Percentiles rank a stretch among this genome's conserved stretches.
Conservation (phyloP, 2,113 vertebrate species). For the Lasiurus borealis region DNA sequence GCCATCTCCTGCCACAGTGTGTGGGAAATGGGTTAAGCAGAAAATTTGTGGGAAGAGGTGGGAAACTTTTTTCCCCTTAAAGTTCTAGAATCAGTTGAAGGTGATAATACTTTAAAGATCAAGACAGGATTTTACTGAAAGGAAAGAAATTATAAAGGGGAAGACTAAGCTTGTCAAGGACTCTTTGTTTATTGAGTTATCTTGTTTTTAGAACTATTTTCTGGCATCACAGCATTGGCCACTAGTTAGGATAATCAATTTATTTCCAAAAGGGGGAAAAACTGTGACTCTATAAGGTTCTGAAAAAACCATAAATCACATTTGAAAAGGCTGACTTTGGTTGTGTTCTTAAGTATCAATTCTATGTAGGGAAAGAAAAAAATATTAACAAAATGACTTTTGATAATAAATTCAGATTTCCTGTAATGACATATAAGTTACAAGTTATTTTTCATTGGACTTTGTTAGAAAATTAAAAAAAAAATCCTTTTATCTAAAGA, state of each 20-base stretch:
- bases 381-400: constrained; percentile 57
- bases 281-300: constrained; percentile 3
- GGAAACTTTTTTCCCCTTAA: background rate
- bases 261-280: constrained; percentile 34
- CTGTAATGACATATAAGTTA: constrained; percentile 51
- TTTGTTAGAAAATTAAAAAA: background rate
- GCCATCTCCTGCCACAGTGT: background rate
- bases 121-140: constrained; percentile 4
- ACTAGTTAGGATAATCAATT: constrained; percentile 44
- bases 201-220: constrained; percentile 55
- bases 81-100: constrained; percentile 30
- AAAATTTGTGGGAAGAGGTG: constrained; percentile 48
- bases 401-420: constrained; percentile 66
- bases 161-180: constrained; percentile 28
- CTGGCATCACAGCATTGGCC: background rate
- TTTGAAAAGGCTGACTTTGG: constrained; percentile 79
- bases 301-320: constrained; percentile 64
- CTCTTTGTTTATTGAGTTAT: background rate
- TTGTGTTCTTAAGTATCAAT: constrained; percentile 78
- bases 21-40: constrained; percentile 45
- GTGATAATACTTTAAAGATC: constrained; percentile 36
- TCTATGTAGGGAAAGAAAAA: constrained; percentile 42
- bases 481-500: background rate
- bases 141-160: background rate
- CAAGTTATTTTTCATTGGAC: constrained; percentile 40